Evolutionary conservation across 2,797 vertebrate genomes (phyloP).

Genomic region (Limosa lapponica): DNA sequence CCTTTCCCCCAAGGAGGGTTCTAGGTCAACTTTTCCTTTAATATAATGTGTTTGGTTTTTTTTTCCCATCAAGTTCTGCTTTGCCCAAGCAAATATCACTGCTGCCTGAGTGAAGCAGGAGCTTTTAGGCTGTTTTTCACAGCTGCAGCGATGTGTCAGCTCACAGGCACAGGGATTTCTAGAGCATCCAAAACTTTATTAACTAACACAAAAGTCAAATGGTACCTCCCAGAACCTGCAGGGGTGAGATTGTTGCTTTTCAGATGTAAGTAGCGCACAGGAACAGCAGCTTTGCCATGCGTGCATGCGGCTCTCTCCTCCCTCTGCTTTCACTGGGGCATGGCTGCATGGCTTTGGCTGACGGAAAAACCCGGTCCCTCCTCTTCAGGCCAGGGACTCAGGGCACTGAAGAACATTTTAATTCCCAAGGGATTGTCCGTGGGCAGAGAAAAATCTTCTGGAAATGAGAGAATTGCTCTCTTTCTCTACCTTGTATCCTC

Average conservation of each 20-base stretch:
- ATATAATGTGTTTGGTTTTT: neutral
- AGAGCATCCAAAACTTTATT: neutral
- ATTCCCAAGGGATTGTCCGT: slow-evolving; percentile 13
- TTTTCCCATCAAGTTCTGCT: neutral
- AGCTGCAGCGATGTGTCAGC: neutral
- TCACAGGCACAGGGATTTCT: neutral
- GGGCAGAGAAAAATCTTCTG: slow-evolving; percentile 5
- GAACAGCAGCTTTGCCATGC: neutral
- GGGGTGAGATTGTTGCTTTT: neutral
- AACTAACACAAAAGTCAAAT: neutral
- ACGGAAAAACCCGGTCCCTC: neutral
- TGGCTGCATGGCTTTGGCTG: slow-evolving; percentile 3
- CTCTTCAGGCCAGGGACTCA: neutral
- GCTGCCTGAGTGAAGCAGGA: neutral
- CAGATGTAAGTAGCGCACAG: neutral
- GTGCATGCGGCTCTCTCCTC: neutral
- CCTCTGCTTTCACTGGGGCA: neutral
- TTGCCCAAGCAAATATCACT: neutral
- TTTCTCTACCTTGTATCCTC: slow-evolving; percentile 7
- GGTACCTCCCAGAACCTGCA: neutral
- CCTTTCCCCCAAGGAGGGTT: neutral
- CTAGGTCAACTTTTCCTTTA: neutral
- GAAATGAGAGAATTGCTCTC: neutral
- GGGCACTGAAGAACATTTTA: slow-evolving; percentile 52
- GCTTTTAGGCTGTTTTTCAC: neutral